Percentiles rank a stretch among this genome's conserved stretches.
phyloP scores from a whole-genome alignment of 2,113 vertebrate genomes.

The Elephas maximus region DNA sequence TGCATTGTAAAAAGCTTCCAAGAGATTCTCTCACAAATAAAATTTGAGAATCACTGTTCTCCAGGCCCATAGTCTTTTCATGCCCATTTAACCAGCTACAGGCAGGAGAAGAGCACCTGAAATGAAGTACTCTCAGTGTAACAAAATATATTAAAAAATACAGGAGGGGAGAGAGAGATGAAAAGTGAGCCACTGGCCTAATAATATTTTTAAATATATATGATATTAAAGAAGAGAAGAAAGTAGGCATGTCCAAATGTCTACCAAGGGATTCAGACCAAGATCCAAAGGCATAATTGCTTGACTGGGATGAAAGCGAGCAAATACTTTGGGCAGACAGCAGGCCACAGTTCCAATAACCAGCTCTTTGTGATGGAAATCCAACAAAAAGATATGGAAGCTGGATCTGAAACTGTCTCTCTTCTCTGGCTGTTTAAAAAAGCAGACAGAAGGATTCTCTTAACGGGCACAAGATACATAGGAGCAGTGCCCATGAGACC shows the following conservation, averaged over 20 bases:
- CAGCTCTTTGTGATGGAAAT: slow-evolving; percentile 63
- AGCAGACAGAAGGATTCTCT: slow-evolving; percentile 36
- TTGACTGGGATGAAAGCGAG: slow-evolving; percentile 58
- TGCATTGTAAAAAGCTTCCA: slow-evolving; percentile 22
- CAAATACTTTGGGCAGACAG: background rate
- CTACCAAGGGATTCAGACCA: slow-evolving; percentile 38
- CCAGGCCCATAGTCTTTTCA: background rate
- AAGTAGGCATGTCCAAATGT: slow-evolving; percentile 55
- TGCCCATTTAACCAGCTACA: background rate
- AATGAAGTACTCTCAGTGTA: slow-evolving; percentile 8
- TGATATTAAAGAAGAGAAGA: slow-evolving; percentile 63
- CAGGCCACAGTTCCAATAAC: slow-evolving; percentile 48
- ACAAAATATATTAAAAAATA: slow-evolving; percentile 51
- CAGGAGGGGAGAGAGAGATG: background rate
- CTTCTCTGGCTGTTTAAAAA: slow-evolving; percentile 56
- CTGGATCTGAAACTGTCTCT: background rate
- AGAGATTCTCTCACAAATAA: slow-evolving; percentile 1
- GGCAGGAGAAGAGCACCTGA: background rate
- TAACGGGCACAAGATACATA: slow-evolving; percentile 48
- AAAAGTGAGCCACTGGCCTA: slow-evolving; percentile 64
- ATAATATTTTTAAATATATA: slow-evolving; percentile 48
- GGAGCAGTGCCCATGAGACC: background rate
- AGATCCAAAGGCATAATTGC: slow-evolving; percentile 67
- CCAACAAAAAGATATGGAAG: slow-evolving; percentile 23
- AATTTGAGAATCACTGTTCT: background rate